These are phyloP conservation scores for Typhlichthys eigenmanni DNA, from an alignment of 2,797 vertebrate genomes.

Conservation along the genomic window DNA sequence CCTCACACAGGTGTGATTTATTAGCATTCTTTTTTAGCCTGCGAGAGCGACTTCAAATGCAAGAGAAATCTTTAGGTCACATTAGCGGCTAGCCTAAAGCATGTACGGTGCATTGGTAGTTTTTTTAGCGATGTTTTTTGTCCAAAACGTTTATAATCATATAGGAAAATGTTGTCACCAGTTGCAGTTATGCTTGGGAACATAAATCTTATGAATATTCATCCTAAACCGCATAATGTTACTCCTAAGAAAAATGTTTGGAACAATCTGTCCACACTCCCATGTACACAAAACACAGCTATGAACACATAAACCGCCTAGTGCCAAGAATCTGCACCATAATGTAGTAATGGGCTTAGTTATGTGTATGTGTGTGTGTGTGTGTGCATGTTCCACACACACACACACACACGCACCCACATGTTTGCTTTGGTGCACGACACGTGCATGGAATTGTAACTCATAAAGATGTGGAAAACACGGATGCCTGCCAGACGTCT, in stretches of 20 bases:
- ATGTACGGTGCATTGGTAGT: too few relatives aligned
- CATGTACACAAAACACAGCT: slow-evolving; percentile 16
- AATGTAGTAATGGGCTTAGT: background rate
- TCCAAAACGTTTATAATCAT: background rate
- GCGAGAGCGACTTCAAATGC: slow-evolving; percentile 56
- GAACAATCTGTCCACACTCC: slow-evolving; percentile 13
- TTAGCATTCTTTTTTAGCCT: slow-evolving; percentile 48
- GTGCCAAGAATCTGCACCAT: slow-evolving; percentile 14
- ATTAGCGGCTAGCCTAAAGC: too few relatives aligned
- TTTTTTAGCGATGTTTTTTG: background rate
- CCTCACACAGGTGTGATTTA: slow-evolving; percentile 64
- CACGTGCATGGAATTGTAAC: background rate
- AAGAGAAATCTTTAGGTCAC: background rate
- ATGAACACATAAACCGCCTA: slow-evolving; percentile 25
- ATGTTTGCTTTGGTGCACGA: slow-evolving; percentile 23
- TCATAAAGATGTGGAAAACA: slow-evolving; percentile 27
- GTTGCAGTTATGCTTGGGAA: slow-evolving; percentile 1
- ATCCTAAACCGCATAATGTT: slow-evolving; percentile 5
- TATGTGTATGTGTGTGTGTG: background rate
- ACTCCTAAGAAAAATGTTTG: slow-evolving; percentile 7
- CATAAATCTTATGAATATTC: slow-evolving; percentile 3
- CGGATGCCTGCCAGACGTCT: slow-evolving; percentile 18
- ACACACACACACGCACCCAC: slow-evolving; percentile 1
- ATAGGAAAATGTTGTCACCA: background rate
- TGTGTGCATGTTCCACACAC: slow-evolving; percentile 4